phyloP scores from a whole-genome alignment of 1,140 invertebrate species.

The Melanaphis sacchari region DNA sequence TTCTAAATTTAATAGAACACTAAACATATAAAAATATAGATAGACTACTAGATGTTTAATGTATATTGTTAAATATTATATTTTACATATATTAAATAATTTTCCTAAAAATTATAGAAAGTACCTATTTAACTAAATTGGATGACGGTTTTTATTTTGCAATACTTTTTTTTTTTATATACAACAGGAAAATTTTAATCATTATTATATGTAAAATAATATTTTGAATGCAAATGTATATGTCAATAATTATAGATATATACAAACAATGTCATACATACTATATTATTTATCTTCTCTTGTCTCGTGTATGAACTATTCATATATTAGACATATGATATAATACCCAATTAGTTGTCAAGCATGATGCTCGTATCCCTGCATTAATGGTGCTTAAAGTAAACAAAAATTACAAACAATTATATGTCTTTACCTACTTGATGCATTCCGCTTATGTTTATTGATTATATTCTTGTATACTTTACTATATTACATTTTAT shows the following conservation, averaged over 20 bases:
- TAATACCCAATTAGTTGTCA: constrained; percentile 21
- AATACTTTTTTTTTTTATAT: neutral
- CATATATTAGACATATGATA: constrained; percentile 9
- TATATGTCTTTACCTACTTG: constrained; percentile 53
- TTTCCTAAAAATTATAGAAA: neutral
- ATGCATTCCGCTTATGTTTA: constrained; percentile 46
- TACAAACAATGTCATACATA: neutral
- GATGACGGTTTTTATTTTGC: neutral
- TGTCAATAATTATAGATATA: neutral
- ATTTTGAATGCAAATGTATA: constrained; percentile 22
- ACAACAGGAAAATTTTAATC: neutral
- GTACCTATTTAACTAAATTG: neutral
- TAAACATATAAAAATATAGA: neutral
- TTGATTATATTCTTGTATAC: constrained; percentile 20
- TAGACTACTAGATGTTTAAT: neutral
- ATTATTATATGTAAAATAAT: neutral
- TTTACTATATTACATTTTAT: constrained; percentile 42
- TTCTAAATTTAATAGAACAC: neutral
- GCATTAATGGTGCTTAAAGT: constrained; percentile 36
- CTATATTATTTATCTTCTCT: constrained; percentile 20
- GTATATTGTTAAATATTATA: neutral
- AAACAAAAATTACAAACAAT: constrained; percentile 44
- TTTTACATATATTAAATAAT: neutral
- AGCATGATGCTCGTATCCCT: constrained; percentile 46
- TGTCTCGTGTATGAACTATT: neutral